Percentiles rank a stretch among this genome's conserved stretches.
Evolutionary conservation across 2,113 vertebrate genomes (phyloP).

Genomic region (Callorhinus ursinus): DNA sequence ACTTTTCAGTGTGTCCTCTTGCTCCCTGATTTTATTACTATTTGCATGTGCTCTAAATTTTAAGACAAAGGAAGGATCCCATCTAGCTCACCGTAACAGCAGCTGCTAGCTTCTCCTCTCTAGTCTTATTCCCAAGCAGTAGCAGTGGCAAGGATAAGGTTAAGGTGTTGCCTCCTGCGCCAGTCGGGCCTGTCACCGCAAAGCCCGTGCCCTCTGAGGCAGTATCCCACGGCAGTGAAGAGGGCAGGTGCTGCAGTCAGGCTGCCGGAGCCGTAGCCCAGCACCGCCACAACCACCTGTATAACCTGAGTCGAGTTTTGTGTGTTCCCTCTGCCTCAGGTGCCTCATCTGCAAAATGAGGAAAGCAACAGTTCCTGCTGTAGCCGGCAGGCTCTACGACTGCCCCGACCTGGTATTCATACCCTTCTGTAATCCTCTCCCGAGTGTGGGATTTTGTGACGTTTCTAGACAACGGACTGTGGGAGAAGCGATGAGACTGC

Average conservation of each 20-base stretch:
- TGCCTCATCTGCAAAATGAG: not conserved
- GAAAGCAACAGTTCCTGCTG: not conserved
- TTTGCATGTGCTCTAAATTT: not conserved
- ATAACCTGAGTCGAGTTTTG: not conserved
- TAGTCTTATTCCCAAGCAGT: not conserved
- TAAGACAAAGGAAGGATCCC: not conserved
- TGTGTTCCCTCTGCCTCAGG: rapidly evolving
- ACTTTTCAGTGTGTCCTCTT: not conserved
- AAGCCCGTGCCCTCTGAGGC: not conserved
- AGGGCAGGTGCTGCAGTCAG: not conserved
- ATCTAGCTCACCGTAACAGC: not conserved
- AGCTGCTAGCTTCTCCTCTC: not conserved
- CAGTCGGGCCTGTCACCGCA: too few species aligned
- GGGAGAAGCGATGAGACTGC: not conserved
- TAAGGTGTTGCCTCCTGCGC: not conserved
- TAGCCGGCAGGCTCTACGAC: not conserved
- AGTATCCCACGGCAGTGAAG: rapidly evolving
- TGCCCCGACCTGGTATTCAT: not conserved
- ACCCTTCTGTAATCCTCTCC: not conserved
- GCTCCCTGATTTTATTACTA: not conserved
- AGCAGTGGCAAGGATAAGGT: not conserved
- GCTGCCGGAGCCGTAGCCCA: not conserved
- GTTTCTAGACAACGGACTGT: not conserved
- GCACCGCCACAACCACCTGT: not conserved
- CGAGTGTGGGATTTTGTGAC: not conserved